Evolutionary conservation across 2,797 vertebrate species (phyloP).

Genomic region (Hyperoplus lanceolatus): DNA sequence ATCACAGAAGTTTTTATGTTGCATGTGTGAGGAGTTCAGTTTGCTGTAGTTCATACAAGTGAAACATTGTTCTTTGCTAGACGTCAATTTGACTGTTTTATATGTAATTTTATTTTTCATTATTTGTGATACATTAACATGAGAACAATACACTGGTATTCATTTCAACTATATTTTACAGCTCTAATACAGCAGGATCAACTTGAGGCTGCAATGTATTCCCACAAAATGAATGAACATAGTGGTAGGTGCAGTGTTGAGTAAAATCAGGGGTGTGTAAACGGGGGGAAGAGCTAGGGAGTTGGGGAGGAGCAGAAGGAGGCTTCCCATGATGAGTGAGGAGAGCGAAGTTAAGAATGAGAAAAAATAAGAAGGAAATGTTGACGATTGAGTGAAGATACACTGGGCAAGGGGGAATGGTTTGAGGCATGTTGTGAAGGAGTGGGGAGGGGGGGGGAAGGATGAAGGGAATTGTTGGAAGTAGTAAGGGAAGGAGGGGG

Average conservation of each 20-base stretch:
- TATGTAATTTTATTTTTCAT: neutral
- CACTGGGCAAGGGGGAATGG: neutral
- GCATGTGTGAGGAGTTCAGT: neutral
- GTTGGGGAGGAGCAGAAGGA: conserved; percentile 12
- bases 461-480: conserved; percentile 36
- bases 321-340: conserved; percentile 25
- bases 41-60: neutral
- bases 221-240: conserved; percentile 27
- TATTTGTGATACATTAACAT: neutral
- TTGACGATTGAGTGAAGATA: conserved; percentile 47
- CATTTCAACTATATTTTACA: neutral
- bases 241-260: conserved; percentile 40
- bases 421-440: conserved; percentile 4
- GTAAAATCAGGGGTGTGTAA: conserved; percentile 33
- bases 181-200: conserved; percentile 20
- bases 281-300: conserved; percentile 13
- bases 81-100: neutral
- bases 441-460: conserved; percentile 5
- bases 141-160: neutral
- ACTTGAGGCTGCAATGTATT: conserved; percentile 9
- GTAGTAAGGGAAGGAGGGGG: conserved; percentile 4
- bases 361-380: conserved; percentile 29
- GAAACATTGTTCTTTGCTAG: neutral
- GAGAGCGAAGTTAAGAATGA: conserved; percentile 25
- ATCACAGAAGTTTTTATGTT: neutral